phyloP scores from a whole-genome alignment of 2,113 vertebrate genomes.

The Anser cygnoides region DNA sequence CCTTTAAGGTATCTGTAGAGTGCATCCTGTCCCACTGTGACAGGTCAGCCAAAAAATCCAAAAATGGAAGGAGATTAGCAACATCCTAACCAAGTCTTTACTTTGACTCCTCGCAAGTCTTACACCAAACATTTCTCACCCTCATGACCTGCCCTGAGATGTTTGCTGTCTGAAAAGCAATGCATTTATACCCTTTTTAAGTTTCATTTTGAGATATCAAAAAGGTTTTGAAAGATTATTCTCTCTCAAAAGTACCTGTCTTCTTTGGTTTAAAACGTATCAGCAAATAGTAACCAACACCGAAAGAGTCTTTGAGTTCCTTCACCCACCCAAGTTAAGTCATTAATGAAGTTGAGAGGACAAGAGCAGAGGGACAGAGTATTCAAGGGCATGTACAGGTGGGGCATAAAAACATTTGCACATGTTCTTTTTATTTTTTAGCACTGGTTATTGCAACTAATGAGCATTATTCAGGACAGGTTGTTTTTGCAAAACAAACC shows the following conservation, averaged over 20 bases:
- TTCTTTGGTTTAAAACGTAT: not conserved
- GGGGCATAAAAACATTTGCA: not conserved
- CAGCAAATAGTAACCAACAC: not conserved
- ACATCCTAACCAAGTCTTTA: accelerated
- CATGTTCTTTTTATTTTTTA: not conserved
- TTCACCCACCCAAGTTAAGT: not conserved
- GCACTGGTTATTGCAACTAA: not conserved
- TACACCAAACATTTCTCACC: not conserved
- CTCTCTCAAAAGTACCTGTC: not conserved
- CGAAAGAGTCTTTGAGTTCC: not conserved
- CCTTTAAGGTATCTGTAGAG: no score
- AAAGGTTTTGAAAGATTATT: not conserved
- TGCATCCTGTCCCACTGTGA: not conserved
- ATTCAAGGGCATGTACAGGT: not conserved
- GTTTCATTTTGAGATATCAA: not conserved
- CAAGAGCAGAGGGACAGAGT: not conserved
- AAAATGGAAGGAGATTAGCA: no score
- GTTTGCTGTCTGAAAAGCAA: not conserved
- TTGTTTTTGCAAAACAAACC: not conserved
- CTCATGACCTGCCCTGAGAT: not conserved
- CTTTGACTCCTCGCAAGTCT: not conserved
- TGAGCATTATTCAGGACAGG: not conserved
- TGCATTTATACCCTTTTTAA: not conserved
- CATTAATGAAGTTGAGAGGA: not conserved
- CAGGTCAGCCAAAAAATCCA: not conserved